Percentiles rank a stretch among this genome's conserved stretches.
Conservation (phyloP, 2,113 vertebrate species). For the Procavia capensis region DNA sequence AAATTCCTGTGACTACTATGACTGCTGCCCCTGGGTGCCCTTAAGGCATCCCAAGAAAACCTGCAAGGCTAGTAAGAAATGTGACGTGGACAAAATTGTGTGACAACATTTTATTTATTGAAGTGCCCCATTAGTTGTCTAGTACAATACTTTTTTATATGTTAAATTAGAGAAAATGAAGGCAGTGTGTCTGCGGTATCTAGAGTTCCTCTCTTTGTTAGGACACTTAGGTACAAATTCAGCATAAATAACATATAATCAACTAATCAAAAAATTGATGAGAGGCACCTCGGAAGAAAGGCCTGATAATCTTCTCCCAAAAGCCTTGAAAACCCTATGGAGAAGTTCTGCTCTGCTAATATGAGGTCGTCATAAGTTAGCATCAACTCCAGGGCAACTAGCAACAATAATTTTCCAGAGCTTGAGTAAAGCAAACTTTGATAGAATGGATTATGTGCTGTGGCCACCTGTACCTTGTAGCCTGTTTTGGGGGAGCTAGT, state of each 20-base stretch:
- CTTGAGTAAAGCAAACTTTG: neutral
- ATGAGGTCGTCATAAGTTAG: neutral
- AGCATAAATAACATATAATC: neutral
- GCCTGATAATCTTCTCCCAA: neutral
- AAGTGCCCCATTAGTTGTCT: neutral
- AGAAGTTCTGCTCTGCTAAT: neutral
- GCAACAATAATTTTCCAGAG: neutral
- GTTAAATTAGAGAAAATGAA: neutral
- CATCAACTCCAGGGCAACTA: neutral
- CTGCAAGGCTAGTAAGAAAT: neutral
- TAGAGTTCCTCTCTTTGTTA: conserved; percentile 8
- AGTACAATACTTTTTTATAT: neutral
- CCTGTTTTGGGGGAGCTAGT: neutral
- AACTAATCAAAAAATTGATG: neutral
- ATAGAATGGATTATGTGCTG: neutral
- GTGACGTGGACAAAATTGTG: neutral
- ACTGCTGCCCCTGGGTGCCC: neutral
- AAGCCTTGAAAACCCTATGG: neutral
- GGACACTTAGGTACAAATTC: neutral
- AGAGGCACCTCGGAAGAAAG: neutral
- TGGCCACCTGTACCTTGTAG: neutral
- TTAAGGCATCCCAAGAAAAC: neutral
- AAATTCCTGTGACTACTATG: neutral
- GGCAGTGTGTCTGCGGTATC: neutral
- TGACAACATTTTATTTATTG: neutral